Conservation (phyloP, 1,140 invertebrate genomes). For the Frieseomelitta varia region DNA sequence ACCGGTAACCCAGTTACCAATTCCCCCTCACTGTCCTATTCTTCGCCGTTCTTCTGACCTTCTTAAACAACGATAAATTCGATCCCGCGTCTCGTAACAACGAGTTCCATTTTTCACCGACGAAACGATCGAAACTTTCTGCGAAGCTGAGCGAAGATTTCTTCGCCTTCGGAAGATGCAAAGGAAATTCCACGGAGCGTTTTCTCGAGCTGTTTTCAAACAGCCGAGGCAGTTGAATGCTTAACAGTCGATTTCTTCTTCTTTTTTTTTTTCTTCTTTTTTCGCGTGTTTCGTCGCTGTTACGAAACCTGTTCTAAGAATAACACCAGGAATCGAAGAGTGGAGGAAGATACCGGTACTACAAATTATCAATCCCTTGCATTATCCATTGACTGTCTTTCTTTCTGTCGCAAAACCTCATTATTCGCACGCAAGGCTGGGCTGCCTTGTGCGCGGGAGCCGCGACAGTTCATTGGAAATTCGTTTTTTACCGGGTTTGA, state of each 20-base stretch:
- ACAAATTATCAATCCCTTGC: conserved; percentile 33
- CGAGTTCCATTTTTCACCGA: not conserved
- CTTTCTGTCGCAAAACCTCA: not conserved
- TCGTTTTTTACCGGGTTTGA: not conserved
- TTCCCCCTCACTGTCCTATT: conserved; percentile 46
- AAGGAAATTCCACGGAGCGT: too few species aligned
- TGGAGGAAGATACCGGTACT: conserved; percentile 29
- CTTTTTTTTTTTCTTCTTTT: not conserved
- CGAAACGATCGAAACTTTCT: not conserved
- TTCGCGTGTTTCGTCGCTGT: not conserved
- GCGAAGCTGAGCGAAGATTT: not conserved
- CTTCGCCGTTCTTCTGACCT: conserved; percentile 32
- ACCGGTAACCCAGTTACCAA: conserved; percentile 72
- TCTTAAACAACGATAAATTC: conserved; percentile 18
- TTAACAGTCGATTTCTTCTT: not conserved
- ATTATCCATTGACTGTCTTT: not conserved
- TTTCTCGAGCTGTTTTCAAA: not conserved
- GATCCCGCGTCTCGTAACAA: not conserved
- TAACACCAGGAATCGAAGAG: not conserved
- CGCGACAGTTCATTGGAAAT: conserved; percentile 3
- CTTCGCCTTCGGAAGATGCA: not conserved
- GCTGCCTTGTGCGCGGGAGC: not conserved
- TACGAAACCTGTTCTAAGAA: not conserved
- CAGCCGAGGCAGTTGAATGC: too few species aligned
- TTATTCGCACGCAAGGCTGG: conserved; percentile 23